Conservation (phyloP, 2,113 vertebrate species). For the Gymnorhina tibicen region DNA sequence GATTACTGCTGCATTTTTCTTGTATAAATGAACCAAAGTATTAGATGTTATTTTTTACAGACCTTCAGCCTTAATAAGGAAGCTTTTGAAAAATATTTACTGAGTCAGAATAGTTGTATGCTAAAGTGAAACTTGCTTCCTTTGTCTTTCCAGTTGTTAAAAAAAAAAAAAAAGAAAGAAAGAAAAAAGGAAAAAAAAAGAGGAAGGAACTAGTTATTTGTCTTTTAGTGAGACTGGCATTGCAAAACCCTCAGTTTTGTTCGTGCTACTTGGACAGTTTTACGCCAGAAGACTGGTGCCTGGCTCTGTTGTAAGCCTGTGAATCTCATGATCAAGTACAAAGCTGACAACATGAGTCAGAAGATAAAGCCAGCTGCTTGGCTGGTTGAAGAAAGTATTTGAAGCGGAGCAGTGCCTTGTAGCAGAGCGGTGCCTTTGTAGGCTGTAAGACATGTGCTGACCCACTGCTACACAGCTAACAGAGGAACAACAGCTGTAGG, state of each 20-base stretch:
- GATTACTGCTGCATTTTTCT: neutral
- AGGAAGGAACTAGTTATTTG: neutral
- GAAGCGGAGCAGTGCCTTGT: neutral
- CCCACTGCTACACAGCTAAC: neutral
- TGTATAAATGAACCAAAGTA: neutral
- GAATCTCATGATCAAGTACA: constrained; percentile 17
- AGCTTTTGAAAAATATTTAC: neutral
- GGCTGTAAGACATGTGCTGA: neutral
- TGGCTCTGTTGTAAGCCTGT: neutral
- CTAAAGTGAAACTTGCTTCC: neutral
- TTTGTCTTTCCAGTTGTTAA: neutral
- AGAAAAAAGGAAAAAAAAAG: accelerated
- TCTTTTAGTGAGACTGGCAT: neutral
- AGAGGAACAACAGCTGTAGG: neutral
- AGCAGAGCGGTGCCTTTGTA: neutral
- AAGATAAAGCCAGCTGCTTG: neutral
- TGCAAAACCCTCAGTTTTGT: neutral
- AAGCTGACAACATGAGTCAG: neutral
- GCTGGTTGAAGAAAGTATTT: neutral
- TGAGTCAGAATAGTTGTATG: neutral
- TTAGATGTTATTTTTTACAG: neutral
- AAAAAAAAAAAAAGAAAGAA: neutral
- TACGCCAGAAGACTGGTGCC: neutral
- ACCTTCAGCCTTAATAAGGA: neutral
- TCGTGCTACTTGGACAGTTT: neutral